These are phyloP conservation scores for Chaetura pelagica DNA, from an alignment of 2,113 vertebrate species.

Conservation along the genomic window DNA sequence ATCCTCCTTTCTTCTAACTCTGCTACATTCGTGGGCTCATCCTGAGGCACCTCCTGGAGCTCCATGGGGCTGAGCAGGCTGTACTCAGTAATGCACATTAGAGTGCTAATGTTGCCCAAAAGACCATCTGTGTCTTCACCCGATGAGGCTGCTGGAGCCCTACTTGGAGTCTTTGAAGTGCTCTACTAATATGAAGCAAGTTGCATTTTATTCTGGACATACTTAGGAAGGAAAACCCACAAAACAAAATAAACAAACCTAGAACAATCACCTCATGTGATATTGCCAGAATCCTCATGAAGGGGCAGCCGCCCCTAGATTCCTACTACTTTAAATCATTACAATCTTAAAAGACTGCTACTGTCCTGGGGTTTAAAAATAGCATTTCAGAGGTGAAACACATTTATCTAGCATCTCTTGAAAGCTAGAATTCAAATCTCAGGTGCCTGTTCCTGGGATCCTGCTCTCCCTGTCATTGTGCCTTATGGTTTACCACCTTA, in stretches of 20 bases:
- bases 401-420: not conserved
- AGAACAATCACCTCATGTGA: not conserved
- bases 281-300: not conserved
- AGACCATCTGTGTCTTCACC: not conserved
- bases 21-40: not conserved
- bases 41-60: not conserved
- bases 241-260: not conserved
- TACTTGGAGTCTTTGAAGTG: not conserved
- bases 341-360: not conserved
- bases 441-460: not conserved
- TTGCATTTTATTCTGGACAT: not conserved
- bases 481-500: not conserved
- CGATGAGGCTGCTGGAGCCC: not conserved
- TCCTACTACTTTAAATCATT: not conserved
- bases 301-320: not conserved
- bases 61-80: not conserved
- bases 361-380: not conserved
- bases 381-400: not conserved
- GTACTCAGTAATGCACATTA: not conserved
- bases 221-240: not conserved
- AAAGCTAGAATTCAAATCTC: not conserved
- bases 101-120: not conserved
- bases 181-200: not conserved
- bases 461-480: not conserved
- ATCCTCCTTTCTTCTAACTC: not conserved